phyloP scores from a whole-genome alignment of 2,888 invertebrate species.

The Diadegma fenestrale region DNA sequence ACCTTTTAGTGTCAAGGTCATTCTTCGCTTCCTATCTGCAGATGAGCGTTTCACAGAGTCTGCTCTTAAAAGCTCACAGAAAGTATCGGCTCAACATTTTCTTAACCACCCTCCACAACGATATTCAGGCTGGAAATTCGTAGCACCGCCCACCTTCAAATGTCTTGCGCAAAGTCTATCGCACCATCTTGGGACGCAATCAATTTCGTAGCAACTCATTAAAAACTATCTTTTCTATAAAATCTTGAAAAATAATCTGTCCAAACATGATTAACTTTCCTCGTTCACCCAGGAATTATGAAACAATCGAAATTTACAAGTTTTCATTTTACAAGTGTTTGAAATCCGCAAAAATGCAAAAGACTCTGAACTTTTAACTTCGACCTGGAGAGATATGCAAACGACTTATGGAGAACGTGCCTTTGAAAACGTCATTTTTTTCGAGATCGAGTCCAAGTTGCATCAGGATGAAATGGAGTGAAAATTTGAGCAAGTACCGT shows the following conservation, averaged over 20 bases:
- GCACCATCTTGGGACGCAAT: no score
- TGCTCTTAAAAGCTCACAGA: not conserved
- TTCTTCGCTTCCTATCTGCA: conserved; percentile 38
- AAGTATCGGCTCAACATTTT: not conserved
- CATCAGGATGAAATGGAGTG: not conserved
- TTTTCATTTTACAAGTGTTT: conserved; percentile 6
- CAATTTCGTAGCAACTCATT: no score
- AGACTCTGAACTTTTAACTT: not conserved
- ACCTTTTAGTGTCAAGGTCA: conserved; percentile 68
- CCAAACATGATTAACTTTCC: no score
- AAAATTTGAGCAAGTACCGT: not conserved
- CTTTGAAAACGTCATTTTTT: not conserved
- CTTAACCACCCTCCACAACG: no score
- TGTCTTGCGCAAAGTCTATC: no score
- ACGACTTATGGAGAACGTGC: not conserved
- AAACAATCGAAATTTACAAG: conserved; percentile 58
- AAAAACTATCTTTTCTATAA: no score
- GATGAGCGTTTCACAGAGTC: conserved; percentile 43
- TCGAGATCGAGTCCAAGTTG: not conserved
- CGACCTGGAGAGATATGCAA: not conserved
- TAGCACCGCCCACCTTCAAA: no score
- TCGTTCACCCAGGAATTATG: conserved; percentile 8
- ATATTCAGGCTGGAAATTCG: no score
- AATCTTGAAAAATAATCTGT: no score
- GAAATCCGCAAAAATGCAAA: conserved; percentile 1